These are phyloP conservation scores for Drosophila tanythrix DNA, from an alignment of 2,888 invertebrate genomes.

Conservation along the genomic window DNA sequence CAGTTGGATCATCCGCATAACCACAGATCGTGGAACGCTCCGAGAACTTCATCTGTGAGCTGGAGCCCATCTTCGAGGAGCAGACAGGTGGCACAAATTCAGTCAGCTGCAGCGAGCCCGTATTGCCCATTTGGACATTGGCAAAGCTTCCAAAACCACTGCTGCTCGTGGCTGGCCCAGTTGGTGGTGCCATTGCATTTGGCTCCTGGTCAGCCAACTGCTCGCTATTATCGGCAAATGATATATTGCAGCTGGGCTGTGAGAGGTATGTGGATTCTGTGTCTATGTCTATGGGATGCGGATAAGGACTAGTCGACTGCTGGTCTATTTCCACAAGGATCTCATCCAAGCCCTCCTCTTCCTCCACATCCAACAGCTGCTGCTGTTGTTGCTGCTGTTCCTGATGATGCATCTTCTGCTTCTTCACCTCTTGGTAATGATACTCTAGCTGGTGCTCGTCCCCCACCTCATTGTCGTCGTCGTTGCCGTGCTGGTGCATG, in stretches of 20 bases:
- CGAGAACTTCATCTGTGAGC: constrained; percentile 59
- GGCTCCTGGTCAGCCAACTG: background rate
- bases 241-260: constrained; percentile 65
- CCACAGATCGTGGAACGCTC: constrained; percentile 79
- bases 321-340: constrained; percentile 58
- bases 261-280: constrained; percentile 68
- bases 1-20: constrained; percentile 58
- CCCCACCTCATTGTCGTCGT: constrained; percentile 1
- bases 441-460: background rate
- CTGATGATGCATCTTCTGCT: background rate
- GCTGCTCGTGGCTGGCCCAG: constrained; percentile 59
- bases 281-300: constrained; percentile 30
- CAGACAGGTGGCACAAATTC: constrained; percentile 77
- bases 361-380: background rate
- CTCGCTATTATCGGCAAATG: constrained; percentile 22
- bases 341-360: constrained; percentile 52
- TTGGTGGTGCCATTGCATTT: constrained; percentile 32
- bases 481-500: constrained; percentile 3
- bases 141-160: constrained; percentile 68
- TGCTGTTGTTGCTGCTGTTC: background rate
- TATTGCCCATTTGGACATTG: constrained; percentile 27
- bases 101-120: constrained; percentile 35
- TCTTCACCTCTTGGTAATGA: background rate
- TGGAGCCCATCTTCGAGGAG: constrained; percentile 76
- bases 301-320: constrained; percentile 26